phyloP scores from a whole-genome alignment of 2,113 vertebrate genomes.

The Brachypodius melanocephalos region DNA sequence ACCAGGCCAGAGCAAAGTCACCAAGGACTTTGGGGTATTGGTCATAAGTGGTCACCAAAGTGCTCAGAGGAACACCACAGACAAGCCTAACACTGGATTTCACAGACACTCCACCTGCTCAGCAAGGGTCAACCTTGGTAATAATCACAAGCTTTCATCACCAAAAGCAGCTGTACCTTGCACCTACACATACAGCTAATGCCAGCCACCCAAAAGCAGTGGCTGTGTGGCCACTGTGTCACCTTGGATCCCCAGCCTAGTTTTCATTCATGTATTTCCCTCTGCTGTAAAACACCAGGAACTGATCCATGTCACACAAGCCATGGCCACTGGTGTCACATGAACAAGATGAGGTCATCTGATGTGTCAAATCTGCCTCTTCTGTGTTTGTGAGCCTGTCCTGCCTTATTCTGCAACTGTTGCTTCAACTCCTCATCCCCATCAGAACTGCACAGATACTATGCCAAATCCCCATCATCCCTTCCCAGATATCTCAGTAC shows the following conservation, averaged over 20 bases:
- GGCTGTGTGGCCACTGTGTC: neutral
- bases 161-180: no score
- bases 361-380: accelerated
- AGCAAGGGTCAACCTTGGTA: neutral
- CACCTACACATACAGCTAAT: accelerated
- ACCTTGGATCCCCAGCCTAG: neutral
- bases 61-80: neutral
- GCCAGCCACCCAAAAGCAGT: neutral
- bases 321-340: accelerated
- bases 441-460: neutral
- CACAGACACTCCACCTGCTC: neutral
- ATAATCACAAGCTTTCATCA: neutral
- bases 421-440: neutral
- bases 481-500: neutral
- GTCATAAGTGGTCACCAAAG: accelerated
- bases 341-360: neutral
- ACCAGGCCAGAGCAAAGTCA: neutral
- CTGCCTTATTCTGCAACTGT: neutral
- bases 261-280: neutral
- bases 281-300: neutral
- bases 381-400: neutral
- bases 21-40: accelerated
- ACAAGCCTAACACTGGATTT: neutral
- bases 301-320: accelerated
- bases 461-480: neutral